These are phyloP conservation scores for Catostomus latipinnis DNA, from an alignment of 2,797 vertebrate genomes.

Conservation along the genomic window DNA sequence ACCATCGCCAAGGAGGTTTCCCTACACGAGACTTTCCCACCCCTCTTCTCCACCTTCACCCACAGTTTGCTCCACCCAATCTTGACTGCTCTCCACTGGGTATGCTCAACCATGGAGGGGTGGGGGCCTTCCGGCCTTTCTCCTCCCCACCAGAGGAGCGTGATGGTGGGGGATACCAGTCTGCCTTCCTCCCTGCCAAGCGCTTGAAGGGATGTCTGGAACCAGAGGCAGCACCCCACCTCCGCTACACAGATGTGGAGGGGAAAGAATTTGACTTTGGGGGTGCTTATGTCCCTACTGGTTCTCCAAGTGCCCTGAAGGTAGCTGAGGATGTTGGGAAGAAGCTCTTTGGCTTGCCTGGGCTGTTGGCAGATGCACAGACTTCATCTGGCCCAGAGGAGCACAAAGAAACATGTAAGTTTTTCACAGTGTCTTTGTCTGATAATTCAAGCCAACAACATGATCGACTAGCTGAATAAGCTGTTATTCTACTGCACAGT, in stretches of 20 bases:
- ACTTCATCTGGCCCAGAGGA: constrained; percentile 93
- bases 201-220: constrained; percentile 93
- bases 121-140: constrained; percentile 96
- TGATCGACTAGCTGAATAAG: background rate
- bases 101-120: constrained; percentile 94
- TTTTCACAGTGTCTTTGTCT: constrained; percentile 45
- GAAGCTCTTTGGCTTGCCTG: constrained; percentile 96
- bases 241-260: constrained; percentile 92
- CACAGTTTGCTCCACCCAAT: constrained; percentile 94
- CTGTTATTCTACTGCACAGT: background rate
- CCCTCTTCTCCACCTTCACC: constrained; percentile 95
- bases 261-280: constrained; percentile 96
- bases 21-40: constrained; percentile 93
- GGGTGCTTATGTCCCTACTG: constrained; percentile 81
- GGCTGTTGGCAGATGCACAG: constrained; percentile 94
- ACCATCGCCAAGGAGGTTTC: constrained; percentile 94
- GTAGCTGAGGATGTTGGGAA: constrained; percentile 91
- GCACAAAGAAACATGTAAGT: constrained; percentile 96
- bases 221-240: constrained; percentile 82
- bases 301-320: constrained; percentile 89
- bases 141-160: constrained; percentile 91
- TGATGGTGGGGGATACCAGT: constrained; percentile 92
- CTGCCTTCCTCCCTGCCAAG: constrained; percentile 95
- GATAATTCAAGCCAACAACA: background rate
- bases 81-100: constrained; percentile 96